Conservation (phyloP, 2,113 vertebrate species). For the Phalacrocorax brasilianus region DNA sequence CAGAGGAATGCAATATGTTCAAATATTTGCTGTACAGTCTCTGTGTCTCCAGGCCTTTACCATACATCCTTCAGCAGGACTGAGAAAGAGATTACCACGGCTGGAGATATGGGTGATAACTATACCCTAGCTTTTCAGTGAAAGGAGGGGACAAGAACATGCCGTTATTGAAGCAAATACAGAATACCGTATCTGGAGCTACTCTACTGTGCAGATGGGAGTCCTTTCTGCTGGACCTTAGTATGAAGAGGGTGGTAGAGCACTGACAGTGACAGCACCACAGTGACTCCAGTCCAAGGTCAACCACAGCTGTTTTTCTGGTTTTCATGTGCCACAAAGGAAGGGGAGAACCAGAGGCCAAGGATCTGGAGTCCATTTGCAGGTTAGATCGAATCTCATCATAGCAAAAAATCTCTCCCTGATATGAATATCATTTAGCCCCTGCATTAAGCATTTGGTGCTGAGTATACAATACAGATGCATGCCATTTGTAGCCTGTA, state of each 20-base stretch:
- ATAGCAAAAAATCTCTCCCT: not conserved
- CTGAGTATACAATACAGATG: not conserved
- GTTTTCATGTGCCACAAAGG: not conserved
- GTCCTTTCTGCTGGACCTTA: not conserved
- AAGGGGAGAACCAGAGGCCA: not conserved
- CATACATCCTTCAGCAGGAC: not conserved
- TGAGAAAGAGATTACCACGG: not conserved
- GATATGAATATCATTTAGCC: not conserved
- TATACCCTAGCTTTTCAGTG: not conserved
- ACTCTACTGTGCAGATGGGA: not conserved
- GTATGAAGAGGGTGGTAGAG: not conserved
- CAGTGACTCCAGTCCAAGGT: not conserved
- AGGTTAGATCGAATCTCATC: not conserved
- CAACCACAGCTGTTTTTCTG: not conserved
- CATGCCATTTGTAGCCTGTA: not conserved
- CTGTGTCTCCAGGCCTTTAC: not conserved
- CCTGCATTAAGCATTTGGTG: not conserved
- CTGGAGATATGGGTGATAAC: not conserved
- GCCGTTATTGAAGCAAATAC: not conserved
- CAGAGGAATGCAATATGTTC: not conserved
- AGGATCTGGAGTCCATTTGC: not conserved
- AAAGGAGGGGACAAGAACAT: not conserved
- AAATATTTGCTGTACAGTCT: not conserved
- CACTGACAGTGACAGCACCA: not conserved
- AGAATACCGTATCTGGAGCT: not conserved